Base-by-base conservation (phyloP, 2,113 vertebrate species). In the Pteropus alecto region DNA sequence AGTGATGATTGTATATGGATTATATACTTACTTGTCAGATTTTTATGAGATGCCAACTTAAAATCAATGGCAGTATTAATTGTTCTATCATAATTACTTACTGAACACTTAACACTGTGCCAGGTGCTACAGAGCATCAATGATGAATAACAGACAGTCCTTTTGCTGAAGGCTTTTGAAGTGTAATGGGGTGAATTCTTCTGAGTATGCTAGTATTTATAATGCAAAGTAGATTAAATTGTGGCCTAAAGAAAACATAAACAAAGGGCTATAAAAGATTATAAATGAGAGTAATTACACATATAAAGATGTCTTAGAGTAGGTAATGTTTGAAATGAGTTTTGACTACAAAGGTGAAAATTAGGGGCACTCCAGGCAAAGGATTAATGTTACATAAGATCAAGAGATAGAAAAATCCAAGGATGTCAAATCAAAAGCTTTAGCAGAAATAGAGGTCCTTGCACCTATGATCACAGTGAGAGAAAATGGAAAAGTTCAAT, bases 321-420 rank as follows among this genome's bases (percentile, higher is more conserved):
- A 96, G 68, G 2, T 63, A 82, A 13, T 58, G 70, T 91, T 85
- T 93, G 41, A 77, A 95, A 91, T 77, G 15, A 81, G 19, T 63
- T 92, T 93, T 96, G 78, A 81, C 43, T 82, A 86, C 74, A 89
- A 83, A 88, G 43, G 54, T 84, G 43, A 95, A 96, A 92, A 91
- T 77, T 67, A 95, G 41, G 38, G 3, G 11, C 24, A 90, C 14
- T 81, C 33, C 22, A 77, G 41, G n/a, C 46, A 92, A 88, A 11
- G 16, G 24, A 74, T 74, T 87, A 76, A 48, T 94, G 30, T 70
- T 78, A 46, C 10, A 30, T 68, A 73, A 78, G 6, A 83, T 51
- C 79, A 24, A n/a, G 30, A 83, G 6, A 83, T 5, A 76, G 18
- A 83, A 92, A 92, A 81, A 70, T 78, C 19, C 22, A 95, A 92